Evolutionary conservation across 1,140 invertebrate genomes (phyloP).

Genomic region (Hetaerina americana): DNA sequence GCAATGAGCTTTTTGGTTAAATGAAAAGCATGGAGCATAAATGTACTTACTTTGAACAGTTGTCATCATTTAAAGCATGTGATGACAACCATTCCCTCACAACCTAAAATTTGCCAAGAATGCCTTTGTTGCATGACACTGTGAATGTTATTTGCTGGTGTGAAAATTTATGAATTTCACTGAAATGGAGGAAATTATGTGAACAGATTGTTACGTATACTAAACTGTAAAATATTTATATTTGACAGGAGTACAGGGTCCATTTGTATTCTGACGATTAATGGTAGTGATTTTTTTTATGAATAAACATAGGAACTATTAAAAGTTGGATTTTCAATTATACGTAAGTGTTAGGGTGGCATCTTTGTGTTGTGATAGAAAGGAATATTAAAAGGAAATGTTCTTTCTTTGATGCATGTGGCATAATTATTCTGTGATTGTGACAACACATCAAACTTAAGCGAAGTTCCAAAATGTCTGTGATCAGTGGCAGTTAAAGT

Average conservation of each 20-base stretch:
- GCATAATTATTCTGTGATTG: not conserved
- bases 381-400: not conserved
- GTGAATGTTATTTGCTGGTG: not conserved
- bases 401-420: not conserved
- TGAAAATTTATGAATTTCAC: not conserved
- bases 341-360: not conserved
- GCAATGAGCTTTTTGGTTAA: too few species aligned
- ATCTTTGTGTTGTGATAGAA: not conserved
- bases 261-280: not conserved
- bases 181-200: not conserved
- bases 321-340: not conserved
- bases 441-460: not conserved
- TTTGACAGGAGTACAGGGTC: conserved; percentile 10
- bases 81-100: not conserved
- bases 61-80: not conserved
- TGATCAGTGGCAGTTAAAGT: not conserved
- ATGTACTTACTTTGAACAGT: not conserved
- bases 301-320: not conserved
- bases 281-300: not conserved
- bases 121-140: not conserved
- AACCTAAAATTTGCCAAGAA: not conserved
- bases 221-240: not conserved
- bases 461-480: not conserved
- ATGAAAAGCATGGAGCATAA: not conserved
- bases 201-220: not conserved